These are phyloP conservation scores for Theonella swinhoei DNA, from an alignment of 37 sponge, comb jelly and placozoan species.

Conservation along the genomic window DNA sequence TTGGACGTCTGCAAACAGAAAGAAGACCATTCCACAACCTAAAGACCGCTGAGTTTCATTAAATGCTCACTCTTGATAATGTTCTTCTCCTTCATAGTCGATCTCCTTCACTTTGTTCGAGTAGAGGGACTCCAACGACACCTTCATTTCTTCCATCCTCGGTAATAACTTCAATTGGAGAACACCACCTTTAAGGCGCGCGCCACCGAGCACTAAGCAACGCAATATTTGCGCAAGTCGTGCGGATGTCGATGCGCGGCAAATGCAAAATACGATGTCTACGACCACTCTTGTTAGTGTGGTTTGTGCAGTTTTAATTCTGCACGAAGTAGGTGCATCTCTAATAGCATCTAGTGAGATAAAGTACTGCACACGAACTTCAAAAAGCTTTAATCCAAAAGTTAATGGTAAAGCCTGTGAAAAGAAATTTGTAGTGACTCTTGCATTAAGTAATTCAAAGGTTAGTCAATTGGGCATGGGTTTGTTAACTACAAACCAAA, in stretches of 20 bases:
- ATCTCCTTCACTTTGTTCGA: slow-evolving; percentile 61
- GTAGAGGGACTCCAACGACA: slow-evolving; percentile 59
- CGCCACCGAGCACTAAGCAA: too few relatives aligned
- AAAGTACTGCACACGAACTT: slow-evolving; percentile 45
- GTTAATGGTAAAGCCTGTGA: slow-evolving; percentile 58
- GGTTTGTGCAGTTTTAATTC: neutral
- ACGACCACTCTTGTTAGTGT: neutral
- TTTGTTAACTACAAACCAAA: neutral
- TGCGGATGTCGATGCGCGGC: too few relatives aligned
- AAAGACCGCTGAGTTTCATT: neutral
- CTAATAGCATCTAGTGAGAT: slow-evolving; percentile 78
- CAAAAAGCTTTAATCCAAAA: slow-evolving; percentile 38
- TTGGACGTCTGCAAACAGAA: slow-evolving; percentile 46
- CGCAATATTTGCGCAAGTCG: too few relatives aligned
- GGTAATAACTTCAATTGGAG: neutral
- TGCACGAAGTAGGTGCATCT: slow-evolving; percentile 19
- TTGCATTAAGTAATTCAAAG: slow-evolving; percentile 75
- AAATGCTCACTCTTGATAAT: slow-evolving; percentile 71
- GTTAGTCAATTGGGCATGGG: slow-evolving; percentile 21
- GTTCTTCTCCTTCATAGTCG: slow-evolving; percentile 75
- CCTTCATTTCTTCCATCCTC: slow-evolving; percentile 53
- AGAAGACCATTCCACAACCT: too few relatives aligned
- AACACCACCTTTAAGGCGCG: neutral
- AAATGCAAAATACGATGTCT: neutral
- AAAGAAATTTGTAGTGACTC: slow-evolving; percentile 72